Evolutionary conservation across 2,888 invertebrate species (phyloP).

Genomic region (Troides oblongomaculatus): DNA sequence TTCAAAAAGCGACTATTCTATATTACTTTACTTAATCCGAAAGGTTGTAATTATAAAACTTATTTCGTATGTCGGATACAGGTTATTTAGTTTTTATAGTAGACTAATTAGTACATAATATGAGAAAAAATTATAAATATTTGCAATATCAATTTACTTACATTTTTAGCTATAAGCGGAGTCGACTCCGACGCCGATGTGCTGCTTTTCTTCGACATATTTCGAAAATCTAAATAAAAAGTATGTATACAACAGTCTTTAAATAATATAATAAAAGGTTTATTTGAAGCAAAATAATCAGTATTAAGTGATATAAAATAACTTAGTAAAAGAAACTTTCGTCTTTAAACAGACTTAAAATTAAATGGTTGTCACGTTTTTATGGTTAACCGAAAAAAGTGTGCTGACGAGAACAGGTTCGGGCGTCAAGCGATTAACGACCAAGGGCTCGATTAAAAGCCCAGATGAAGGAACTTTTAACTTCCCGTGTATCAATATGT

Average conservation of each 20-base stretch:
- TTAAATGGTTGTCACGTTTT: too few species aligned
- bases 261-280: conserved; percentile 9
- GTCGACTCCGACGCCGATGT: conserved; percentile 52
- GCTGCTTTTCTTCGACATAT: conserved; percentile 56
- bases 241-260: neutral
- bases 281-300: neutral
- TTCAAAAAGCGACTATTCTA: too few species aligned
- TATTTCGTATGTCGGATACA: too few species aligned
- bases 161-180: conserved; percentile 57
- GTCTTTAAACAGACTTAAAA: too few species aligned
- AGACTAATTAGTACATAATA: too few species aligned
- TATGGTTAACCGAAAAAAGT: conserved; percentile 2
- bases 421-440: neutral
- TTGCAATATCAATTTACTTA: conserved; percentile 39
- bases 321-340: too few species aligned
- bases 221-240: conserved; percentile 35
- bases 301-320: too few species aligned
- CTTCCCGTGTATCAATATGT: conserved; percentile 47
- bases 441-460: conserved; percentile 9
- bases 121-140: neutral
- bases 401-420: conserved; percentile 3
- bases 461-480: conserved; percentile 25
- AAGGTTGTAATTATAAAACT: too few species aligned
- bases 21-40: too few species aligned
- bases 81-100: too few species aligned